Base-by-base conservation (phyloP, 2,113 vertebrate genomes). In the Siniperca knerii region DNA sequence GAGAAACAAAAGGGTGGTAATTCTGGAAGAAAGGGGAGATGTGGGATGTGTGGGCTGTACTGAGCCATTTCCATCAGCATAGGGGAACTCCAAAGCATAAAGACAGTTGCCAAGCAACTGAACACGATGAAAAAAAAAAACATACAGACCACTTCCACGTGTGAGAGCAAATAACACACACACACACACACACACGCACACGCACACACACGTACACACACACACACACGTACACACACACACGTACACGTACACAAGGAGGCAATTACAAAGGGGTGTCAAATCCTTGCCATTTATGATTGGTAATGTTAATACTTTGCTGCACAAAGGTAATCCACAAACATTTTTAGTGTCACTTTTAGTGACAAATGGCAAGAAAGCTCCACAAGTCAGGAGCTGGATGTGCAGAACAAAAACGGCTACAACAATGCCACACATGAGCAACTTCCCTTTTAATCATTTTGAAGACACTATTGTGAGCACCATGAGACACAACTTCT, bases 101-200 rank as follows among this genome's bases (percentile, higher is more conserved):
- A 88, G 81, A 87, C 83, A 75, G 95, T 96, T 96, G 95, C 96
- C 92, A 95, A 92, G 96, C 94, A 95, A 96, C 96, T 84, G 90
- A 92, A 89, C 86, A 86, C 15, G 81, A 90, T 89, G 81, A 52
- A 42, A 68, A 68, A 68, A 68, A 74, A 75, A 72, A 61, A 58
- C 70, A 90, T 50, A 89, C 88, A 89, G 86, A 92, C 76, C 90
- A 90, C 90, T 92, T 93, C 86, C 91, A 90, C 81, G 65, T 89
- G 87, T 91, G 90, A 86, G 90, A 80, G 83, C 80, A 88, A 87
- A 89, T 55, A 84, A 76, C 79, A 87, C 73, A 83, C 3, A 85
- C 55, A 80, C 55, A 25, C 11, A 16, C 62, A 68, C 77, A 57
- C 44, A n/a, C n/a, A n/a, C n/a, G n/a, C 79, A 87, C 73, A 83